Evolutionary conservation across 2,888 invertebrate genomes (phyloP).

Genomic region (Ferdinandea cuprea): DNA sequence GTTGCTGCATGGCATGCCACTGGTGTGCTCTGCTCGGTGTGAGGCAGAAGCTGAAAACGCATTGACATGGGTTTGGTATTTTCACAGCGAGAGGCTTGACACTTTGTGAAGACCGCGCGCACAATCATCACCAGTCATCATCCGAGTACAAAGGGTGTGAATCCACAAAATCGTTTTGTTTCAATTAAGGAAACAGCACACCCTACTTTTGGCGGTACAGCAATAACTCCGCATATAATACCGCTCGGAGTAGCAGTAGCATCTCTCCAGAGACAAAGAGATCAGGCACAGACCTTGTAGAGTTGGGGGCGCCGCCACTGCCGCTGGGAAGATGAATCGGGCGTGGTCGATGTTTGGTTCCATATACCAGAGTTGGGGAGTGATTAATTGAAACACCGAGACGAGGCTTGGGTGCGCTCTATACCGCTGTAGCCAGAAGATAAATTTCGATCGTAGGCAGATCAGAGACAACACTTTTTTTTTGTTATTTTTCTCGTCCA

Average conservation of each 20-base stretch:
- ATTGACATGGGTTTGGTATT: constrained; percentile 71
- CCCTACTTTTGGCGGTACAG: constrained; percentile 51
- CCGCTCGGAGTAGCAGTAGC: constrained; percentile 38
- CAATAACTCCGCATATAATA: constrained; percentile 11
- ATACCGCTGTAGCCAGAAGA: constrained; percentile 30
- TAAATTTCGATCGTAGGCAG: constrained; percentile 31
- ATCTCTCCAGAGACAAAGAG: constrained; percentile 15
- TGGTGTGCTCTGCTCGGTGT: constrained; percentile 17
- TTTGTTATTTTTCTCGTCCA: background rate
- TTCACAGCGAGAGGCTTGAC: constrained; percentile 56
- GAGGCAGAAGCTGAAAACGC: constrained; percentile 34
- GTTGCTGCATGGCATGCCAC: constrained; percentile 56
- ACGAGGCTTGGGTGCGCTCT: constrained; percentile 52
- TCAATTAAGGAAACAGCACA: constrained; percentile 73
- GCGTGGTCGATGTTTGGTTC: constrained; percentile 49
- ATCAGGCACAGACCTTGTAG: constrained; percentile 16
- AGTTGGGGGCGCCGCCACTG: constrained; percentile 6
- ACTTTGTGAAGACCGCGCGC: constrained; percentile 58
- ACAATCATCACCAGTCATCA: constrained; percentile 59
- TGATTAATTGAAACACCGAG: constrained; percentile 72
- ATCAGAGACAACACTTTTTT: background rate
- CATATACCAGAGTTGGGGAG: constrained; percentile 41
- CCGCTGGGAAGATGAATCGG: constrained; percentile 56
- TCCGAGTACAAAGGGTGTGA: constrained; percentile 68
- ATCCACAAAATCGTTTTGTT: constrained; percentile 66